A percentile compares a stretch with the other conserved stretches of the same genome.
Evolutionary conservation across 2,113 vertebrate species (phyloP).

Genomic region (Peucedramus taeniatus): DNA sequence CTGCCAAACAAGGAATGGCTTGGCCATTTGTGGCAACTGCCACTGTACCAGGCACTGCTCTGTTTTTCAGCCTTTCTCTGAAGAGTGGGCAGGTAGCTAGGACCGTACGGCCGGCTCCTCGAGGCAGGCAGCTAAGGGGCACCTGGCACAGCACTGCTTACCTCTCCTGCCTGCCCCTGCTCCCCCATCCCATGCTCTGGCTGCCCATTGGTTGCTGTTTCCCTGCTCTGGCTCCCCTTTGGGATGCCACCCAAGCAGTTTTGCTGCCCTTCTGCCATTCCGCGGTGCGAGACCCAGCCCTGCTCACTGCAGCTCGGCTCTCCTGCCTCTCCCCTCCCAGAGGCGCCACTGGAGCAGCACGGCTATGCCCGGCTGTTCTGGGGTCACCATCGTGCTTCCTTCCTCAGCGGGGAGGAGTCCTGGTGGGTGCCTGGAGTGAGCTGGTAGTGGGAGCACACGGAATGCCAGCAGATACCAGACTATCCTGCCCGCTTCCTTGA

Average conservation of each 20-base stretch:
- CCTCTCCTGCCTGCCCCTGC: not conserved
- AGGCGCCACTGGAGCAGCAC: not conserved
- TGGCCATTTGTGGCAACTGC: not conserved
- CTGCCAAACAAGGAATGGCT: not conserved
- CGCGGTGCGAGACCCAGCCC: rapidly evolving
- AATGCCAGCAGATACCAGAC: not conserved
- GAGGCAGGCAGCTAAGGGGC: not conserved
- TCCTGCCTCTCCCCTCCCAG: not conserved
- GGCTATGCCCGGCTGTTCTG: not conserved
- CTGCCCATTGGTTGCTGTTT: not conserved
- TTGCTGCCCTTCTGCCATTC: not conserved
- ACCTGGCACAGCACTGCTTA: not conserved
- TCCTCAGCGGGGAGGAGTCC: conserved; percentile 6
- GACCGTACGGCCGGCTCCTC: rapidly evolving
- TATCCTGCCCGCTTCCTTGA: not conserved
- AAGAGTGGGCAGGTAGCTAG: not conserved
- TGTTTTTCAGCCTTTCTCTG: not conserved
- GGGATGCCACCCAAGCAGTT: not conserved
- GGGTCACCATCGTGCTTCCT: not conserved
- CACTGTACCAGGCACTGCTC: not conserved
- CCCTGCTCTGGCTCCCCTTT: not conserved
- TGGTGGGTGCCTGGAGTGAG: not conserved
- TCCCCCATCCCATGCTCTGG: not conserved
- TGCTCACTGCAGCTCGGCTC: not conserved
- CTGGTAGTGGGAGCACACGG: not conserved